Base-by-base conservation (phyloP, 2,888 invertebrate genomes). In the Fissipunctia ypsillon region DNA sequence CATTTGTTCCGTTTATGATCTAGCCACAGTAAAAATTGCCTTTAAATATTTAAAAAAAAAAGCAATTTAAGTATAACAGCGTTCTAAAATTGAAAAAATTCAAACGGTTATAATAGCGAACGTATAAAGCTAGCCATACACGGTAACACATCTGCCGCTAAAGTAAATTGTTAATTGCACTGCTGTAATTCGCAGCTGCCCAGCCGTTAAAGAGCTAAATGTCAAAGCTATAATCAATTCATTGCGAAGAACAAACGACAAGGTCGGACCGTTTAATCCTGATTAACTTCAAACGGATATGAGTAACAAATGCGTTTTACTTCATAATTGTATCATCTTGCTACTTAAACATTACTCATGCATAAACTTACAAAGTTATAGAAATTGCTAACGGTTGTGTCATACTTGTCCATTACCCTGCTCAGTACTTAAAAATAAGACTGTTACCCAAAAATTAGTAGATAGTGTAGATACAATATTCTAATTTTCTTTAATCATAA, bases 201-300 rank as follows among this genome's bases (percentile, higher is more conserved):
- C 85, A 80, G 86, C 89, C 90, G 92, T 93, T 92, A 88, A 74
- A 88, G n/a, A n/a, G 87, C 90, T 95, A 96, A 96, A 96, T 96
- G 95, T 95, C 95, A 96, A 91, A 90, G 90, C 83, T 87, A 88
- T 92, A 91, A 93, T 92, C 92, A 93, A 94, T 93, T 93, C 90
- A 91, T 88, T 90, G 91, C 85, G 89, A 90, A 90, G 89, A 84
- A 81, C 79, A 87, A 85, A 84, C 84, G 78, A 61, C 91, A 91
- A 93, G 92, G 93, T 84, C 90, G 84, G 78, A 79, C 75, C 86
- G 83, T 90, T 93, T 91, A 87, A 88, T 89, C 84, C 85, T 85
- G 85, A 87, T 84, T 85, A 76, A 84, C 69, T 83, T 87, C 84
- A 79, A 85, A 79, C 83, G 80, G 83, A 85, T 82, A 81, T 87